Evolutionary conservation across 30 jellyfish, hydroid and myxozoan genomes (phyloP).

Genomic region (Cassiopea andromeda): DNA sequence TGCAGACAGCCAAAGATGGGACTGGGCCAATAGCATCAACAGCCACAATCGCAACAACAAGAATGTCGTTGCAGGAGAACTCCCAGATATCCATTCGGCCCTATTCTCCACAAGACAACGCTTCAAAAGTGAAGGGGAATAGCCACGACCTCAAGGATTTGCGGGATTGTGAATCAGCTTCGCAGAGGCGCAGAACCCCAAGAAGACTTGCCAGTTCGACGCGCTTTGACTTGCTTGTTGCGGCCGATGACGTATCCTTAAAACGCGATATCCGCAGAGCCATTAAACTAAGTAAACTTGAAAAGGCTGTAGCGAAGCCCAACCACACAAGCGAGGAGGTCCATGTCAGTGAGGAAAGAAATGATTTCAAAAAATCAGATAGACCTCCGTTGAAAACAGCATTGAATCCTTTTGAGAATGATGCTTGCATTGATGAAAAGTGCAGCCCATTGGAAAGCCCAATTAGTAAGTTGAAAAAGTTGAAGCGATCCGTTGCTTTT

Average conservation of each 20-base stretch:
- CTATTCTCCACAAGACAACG: not conserved
- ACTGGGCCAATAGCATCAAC: not conserved
- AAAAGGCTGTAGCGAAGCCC: not conserved
- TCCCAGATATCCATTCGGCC: not conserved
- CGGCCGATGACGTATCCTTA: constrained; percentile 46
- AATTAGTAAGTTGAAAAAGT: constrained; percentile 5
- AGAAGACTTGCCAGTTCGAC: constrained; percentile 52
- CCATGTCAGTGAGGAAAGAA: not conserved
- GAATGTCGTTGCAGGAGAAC: not conserved
- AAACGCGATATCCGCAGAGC: constrained; percentile 57
- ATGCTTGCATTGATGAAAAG: not conserved
- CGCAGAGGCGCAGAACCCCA: constrained; percentile 51
- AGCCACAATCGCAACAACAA: not conserved
- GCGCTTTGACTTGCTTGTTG: constrained; percentile 46
- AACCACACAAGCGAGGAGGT: not conserved
- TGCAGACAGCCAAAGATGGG: not conserved
- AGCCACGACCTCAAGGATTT: not conserved
- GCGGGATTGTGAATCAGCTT: not conserved
- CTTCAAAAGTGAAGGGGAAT: not conserved
- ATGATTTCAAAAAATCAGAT: not conserved
- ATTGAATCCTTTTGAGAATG: not conserved
- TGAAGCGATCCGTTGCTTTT: constrained; percentile 82
- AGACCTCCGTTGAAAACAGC: constrained; percentile 43
- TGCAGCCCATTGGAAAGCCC: not conserved
- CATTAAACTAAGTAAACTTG: constrained; percentile 59